Base-by-base conservation (phyloP, 2,797 vertebrate genomes). In the Darevskia nairensis region DNA sequence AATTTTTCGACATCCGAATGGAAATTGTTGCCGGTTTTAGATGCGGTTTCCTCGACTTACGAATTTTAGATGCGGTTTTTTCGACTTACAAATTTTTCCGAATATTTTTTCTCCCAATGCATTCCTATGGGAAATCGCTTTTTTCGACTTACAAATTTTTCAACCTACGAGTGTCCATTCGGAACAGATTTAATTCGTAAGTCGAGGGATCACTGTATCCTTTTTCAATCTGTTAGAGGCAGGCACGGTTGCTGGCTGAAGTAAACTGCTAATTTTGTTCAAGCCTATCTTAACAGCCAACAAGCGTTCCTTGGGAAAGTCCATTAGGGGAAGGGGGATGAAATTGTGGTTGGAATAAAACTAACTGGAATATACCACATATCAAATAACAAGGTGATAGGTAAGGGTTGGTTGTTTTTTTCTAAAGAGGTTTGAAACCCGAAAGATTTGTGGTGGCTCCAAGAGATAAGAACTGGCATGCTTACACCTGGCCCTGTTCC, bases 231-330 rank as follows among this genome's bases (percentile, higher is more conserved):
- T 4, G 55, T 15, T 25, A 19, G 46, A 15, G 13, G 6, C 23
- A 35, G 9, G 27, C 23, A 21, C 68, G 25, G 17, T 74, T 72
- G 35, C 69, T 35, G 64, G 29, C 61, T 83, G 50, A 35, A 68
- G 39, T 79, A 27, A 88, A 44, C 66, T 29, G 61, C 55, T 79
- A 44, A n/a, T 35, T 88, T 80, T 21, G 3, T 32, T 84, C 64
- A 44, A 79, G 87, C 46, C 72, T 79, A 80, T 88, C 39, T 61
- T 72, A 79, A 61, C 32, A 13, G 27, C 75, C 76, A 80, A 71
- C 4, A 27, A 55, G 35, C 35, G 8, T 79, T 83, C 44, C 50
- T 61, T 46, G 64, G 50, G 23, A 84, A 61, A 79, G 15, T 23
- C 61, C 11, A 21, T 19, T 86, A 19, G 59, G 19, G 8, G 7